Base-by-base conservation (phyloP, 2,797 vertebrate species). In the Ataeniobius toweri region DNA sequence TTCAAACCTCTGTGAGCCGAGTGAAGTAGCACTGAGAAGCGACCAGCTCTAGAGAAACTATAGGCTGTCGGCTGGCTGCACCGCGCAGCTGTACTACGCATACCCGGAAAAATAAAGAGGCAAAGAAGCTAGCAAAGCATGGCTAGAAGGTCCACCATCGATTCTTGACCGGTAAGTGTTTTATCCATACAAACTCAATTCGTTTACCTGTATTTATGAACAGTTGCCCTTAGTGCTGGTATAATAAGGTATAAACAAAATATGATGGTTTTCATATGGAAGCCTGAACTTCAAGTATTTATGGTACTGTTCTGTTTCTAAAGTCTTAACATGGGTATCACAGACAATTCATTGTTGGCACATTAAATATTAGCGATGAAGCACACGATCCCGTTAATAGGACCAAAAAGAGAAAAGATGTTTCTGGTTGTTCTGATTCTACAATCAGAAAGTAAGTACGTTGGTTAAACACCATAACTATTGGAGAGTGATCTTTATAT, bases 61-160 rank as follows among this genome's bases (percentile, higher is more conserved):
- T 14, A 14, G 46, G 31, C 22, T 41, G 63, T 22, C 0, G 65
- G 24, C 41, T 39, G 26, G 67, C 1, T 0, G 24, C 22, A 48
- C 67, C 14, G 41, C 67, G 67, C 67, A 55, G 1, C 20, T 24
- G 41, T 63, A 6, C 1, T 26, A 74, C 82, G 82, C 82, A 73
- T 74, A 24, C 22, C 74, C 41, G 58, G 82, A 83, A 68, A 76
- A 76, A 73, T 50, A 79, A 22, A 22, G 2, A 2, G 44, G 31
- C 36, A 70, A 55, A 39, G 53, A 77, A 39, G 6, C 10, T 12
- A 36, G 24, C 10, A 12, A 9, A 3, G 28, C 56, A 39, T 61
- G 55, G 31, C 31, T 48, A 31, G 5, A 65, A 67, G 12, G 22
- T 16, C 0, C 26, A 10, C 9, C 4, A 1, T 9, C 0, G 1